Conservation (phyloP, 2,888 invertebrate genomes). For the Cotesia congregata region DNA sequence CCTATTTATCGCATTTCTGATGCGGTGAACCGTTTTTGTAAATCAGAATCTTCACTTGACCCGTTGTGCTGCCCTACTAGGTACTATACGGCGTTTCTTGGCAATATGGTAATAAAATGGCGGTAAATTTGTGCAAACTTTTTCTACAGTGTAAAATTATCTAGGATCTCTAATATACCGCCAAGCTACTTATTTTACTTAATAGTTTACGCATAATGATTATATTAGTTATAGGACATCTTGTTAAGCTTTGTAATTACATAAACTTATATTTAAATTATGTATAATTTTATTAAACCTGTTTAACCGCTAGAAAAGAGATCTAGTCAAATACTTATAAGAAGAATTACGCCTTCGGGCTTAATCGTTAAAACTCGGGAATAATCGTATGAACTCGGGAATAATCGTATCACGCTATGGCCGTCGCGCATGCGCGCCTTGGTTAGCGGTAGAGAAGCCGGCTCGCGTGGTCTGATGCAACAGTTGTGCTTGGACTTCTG, state of each 20-base stretch:
- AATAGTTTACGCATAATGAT: neutral
- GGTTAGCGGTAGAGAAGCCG: too few relatives aligned
- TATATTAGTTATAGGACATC: neutral
- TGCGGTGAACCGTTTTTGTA: neutral
- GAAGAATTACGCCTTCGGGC: too few relatives aligned
- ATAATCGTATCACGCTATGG: too few relatives aligned
- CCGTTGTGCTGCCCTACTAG: neutral
- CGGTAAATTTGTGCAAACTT: conserved; percentile 2
- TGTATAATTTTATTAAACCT: neutral
- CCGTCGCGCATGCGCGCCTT: too few relatives aligned
- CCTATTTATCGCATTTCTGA: too few relatives aligned
- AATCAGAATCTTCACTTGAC: neutral
- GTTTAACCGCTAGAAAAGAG: too few relatives aligned
- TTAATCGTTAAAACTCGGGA: too few relatives aligned
- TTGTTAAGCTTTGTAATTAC: neutral
- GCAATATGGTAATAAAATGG: conserved; percentile 4
- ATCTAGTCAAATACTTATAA: too few relatives aligned
- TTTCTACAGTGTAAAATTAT: neutral
- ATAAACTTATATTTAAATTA: neutral
- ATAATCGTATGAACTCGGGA: too few relatives aligned
- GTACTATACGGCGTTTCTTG: conserved; percentile 4
- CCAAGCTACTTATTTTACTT: neutral
- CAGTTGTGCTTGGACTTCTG: too few relatives aligned
- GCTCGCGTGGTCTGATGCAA: too few relatives aligned
- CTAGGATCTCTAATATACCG: neutral